These are phyloP conservation scores for Myotis vivesi DNA, from an alignment of 2,797 vertebrate species.

Conservation along the genomic window DNA sequence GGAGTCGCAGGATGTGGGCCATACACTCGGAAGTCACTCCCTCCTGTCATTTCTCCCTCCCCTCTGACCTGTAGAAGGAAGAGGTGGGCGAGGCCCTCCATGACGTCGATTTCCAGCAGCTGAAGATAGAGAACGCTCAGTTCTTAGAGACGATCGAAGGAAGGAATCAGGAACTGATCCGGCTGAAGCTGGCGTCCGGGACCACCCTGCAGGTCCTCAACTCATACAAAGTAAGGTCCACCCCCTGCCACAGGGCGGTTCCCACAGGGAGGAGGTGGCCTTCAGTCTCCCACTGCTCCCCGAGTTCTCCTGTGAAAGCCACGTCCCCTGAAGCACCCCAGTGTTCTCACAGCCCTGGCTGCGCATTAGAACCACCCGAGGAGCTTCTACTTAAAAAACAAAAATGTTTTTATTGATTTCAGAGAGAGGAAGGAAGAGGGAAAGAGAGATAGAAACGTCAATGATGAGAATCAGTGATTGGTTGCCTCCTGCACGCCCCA, in stretches of 20 bases:
- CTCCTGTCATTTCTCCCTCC: background rate
- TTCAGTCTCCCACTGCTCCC: fast-evolving
- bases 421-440: too few species aligned
- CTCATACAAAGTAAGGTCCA: constrained; percentile 82
- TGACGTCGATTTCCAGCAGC: constrained; percentile 84
- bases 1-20: background rate
- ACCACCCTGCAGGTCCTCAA: constrained; percentile 83
- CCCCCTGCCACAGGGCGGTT: background rate
- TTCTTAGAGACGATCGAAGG: constrained; percentile 81
- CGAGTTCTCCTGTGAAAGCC: background rate
- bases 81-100: constrained; percentile 81
- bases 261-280: background rate
- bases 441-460: too few species aligned
- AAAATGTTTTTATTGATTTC: too few species aligned
- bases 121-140: constrained; percentile 86
- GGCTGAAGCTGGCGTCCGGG: constrained; percentile 82
- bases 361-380: background rate
- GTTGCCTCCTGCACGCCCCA: too few species aligned
- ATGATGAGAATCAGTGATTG: too few species aligned
- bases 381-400: background rate
- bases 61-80: constrained; percentile 82
- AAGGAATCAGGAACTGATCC: constrained; percentile 83
- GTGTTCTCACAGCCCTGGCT: background rate
- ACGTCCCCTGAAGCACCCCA: background rate
- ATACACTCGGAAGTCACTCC: background rate